These are phyloP conservation scores for Vidua macroura DNA, from an alignment of 2,113 vertebrate genomes.

Conservation along the genomic window DNA sequence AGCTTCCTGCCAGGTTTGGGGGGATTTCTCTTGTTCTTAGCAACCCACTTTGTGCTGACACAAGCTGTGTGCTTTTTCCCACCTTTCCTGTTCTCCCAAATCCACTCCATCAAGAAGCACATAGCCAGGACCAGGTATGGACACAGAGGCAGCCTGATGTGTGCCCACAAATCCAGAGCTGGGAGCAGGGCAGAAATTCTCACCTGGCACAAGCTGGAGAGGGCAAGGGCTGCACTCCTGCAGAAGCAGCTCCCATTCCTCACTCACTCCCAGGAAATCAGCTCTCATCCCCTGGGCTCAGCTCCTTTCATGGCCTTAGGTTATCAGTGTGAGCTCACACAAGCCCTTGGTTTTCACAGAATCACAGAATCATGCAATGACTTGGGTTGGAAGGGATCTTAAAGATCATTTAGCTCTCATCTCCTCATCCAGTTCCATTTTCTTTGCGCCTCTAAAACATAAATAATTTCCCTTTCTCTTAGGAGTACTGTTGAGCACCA, in stretches of 20 bases:
- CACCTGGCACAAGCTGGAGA: background rate
- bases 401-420: background rate
- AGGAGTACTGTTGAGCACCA: background rate
- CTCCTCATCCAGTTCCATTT: background rate
- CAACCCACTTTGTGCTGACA: background rate
- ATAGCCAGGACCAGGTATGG: background rate
- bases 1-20: background rate
- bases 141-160: background rate
- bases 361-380: background rate
- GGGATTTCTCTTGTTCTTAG: background rate
- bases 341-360: background rate
- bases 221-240: background rate
- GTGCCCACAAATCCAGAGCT: background rate
- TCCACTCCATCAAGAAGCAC: background rate
- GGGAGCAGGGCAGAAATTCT: background rate
- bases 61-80: background rate
- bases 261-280: background rate
- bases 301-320: background rate
- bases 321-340: background rate
- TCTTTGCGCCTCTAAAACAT: background rate
- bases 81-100: background rate
- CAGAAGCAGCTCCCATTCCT: background rate
- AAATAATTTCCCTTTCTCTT: background rate
- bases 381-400: background rate
- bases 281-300: background rate